Base-by-base conservation (phyloP, 1,140 invertebrate species). In the Papilio polytes region DNA sequence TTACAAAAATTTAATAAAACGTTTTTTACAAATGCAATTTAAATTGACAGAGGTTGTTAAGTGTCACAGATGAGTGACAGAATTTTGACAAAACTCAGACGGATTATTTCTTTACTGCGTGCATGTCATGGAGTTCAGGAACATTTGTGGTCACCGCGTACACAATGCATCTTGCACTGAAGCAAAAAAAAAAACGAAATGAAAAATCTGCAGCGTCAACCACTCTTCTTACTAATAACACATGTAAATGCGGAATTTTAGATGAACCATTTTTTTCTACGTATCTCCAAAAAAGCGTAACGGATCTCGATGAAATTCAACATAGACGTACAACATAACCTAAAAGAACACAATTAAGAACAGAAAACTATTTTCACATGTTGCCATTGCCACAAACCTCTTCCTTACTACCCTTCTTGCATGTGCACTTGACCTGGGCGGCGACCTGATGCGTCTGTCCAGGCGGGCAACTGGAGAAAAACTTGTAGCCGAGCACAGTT, bases 401-500 rank as follows among this genome's bases (percentile, higher is more conserved):
- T 10, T 76, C 72, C 1, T 46, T 63, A 12, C 70, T 80, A 8
- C 82, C 85, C 44, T 81, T 83, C 48, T 80, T 81, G 70, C 91
- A 93, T 41, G 83, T 87, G 76, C 90, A 93, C 1, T 63, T 73
- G 74, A 81, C 83, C 1, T 72, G 59, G n/a, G 82, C 85, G 44
- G 76, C 82, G 4, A 83, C 81, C 77, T 90, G 88, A n/a, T 88
- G 82, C n/a, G 87, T 87, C 31, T 36, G 36, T 20, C 83, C 81
- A 48, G 15, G 31, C 13, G 59, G 12, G 4, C 77, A 51, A 9
- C 82, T 56, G 26, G 74, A 70, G 76, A 90, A 84, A 80, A 88
- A 63, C 74, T 88, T 89, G 77, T 90, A 92, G 10, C 90, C 31
- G n/a, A 91, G 77, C 1, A 87, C 82, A 31, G 91, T 78, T 2